Evolutionary conservation across 2,888 invertebrate species (phyloP).

Genomic region (Neuroscelio doddi): DNA sequence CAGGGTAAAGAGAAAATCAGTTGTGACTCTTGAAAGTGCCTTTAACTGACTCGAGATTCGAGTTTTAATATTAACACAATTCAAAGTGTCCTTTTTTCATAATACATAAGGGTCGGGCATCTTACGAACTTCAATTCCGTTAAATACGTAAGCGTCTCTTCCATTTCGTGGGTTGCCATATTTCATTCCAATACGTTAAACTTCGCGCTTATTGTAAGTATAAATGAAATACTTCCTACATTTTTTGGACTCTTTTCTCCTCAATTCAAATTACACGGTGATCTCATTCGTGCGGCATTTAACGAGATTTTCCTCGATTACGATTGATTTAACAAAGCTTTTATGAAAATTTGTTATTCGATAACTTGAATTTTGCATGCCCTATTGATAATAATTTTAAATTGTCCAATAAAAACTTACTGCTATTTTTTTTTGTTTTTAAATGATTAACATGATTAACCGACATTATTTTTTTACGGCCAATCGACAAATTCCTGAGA

Average conservation of each 20-base stretch:
- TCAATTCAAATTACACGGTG: slow-evolving; percentile 5
- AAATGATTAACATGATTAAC: no score
- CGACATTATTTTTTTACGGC: no score
- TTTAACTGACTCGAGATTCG: slow-evolving; percentile 7
- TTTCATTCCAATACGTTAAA: slow-evolving; percentile 36
- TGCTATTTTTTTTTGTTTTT: no score
- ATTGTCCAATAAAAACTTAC: no score
- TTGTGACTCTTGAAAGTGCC: slow-evolving; percentile 29
- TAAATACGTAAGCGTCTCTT: background rate
- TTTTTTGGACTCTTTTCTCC: background rate
- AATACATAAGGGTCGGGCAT: no score
- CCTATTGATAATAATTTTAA: no score
- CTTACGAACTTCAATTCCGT: no score
- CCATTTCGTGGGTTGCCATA: slow-evolving; percentile 39
- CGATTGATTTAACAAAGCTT: no score
- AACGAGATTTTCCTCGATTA: no score
- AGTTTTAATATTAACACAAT: background rate
- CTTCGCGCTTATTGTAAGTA: slow-evolving; percentile 22
- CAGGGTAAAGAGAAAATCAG: slow-evolving; percentile 12
- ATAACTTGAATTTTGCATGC: no score
- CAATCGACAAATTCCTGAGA: no score
- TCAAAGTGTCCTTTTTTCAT: background rate
- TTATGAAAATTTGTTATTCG: no score
- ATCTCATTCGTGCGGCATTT: background rate
- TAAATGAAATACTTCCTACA: background rate